Base-by-base conservation (phyloP, 2,113 vertebrate genomes). In the Nettapus auritus region DNA sequence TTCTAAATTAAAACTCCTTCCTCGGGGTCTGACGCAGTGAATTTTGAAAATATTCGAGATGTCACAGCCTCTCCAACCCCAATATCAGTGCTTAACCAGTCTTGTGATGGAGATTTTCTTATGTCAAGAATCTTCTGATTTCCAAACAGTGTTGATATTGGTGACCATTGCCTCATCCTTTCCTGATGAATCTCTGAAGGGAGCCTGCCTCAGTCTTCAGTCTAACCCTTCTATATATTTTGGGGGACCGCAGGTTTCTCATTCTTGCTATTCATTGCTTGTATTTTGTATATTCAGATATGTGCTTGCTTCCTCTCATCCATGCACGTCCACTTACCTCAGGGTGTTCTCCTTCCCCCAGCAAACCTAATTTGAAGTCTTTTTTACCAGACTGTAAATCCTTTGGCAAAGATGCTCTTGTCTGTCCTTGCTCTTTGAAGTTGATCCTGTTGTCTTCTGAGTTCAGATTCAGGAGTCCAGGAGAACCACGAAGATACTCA, bases 1-100 rank as follows among this genome's bases (percentile, higher is more conserved):
- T 82, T 91, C 70, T n/a, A 74, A 55, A 14, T 57, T 88, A 66
- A 95, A 88, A 8, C 2, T 73, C 44, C 34, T 82, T 73, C 20
- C 50, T 44, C 17, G 9, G 36, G 10, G 17, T 21, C n/a, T 62
- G 20, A 7, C 66, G 20, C 26, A 57, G 20, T 1, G 8, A 79
- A 82, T 79, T 64, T 44, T 44, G 20, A 15, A 85, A 71, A 57
- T 17, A 64, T 48, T 68, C 4, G 11, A 57, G 29, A 31, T 66
- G 6, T 9, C 50, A 44, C 23, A 40, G 33, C 1, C 8, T 69
- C 10, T 73, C 12, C 44, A 85, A 14, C 7, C 8, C 17, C 66
- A 50, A 0, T 14, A 14, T 17, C 2, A 36, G 18, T 56, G 6
- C 2, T 68, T 66, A 60, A 57, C 1, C 4, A 19, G 46, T 57